Base-by-base conservation (phyloP, 2,888 invertebrate genomes). In the Corythucha ciliata region DNA sequence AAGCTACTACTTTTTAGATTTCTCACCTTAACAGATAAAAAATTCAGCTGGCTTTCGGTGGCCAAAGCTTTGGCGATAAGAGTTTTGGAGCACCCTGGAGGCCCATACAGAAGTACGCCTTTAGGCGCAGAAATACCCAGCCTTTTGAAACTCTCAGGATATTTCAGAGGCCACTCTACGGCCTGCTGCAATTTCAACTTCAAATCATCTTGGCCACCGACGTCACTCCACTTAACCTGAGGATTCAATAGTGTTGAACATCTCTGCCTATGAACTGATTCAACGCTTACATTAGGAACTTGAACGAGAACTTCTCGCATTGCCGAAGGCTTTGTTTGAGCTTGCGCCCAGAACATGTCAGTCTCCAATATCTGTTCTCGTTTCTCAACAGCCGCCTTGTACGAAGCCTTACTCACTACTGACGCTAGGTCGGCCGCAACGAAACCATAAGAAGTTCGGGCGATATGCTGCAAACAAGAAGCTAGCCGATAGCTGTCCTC, bases 71-170 rank as follows among this genome's bases (percentile, higher is more conserved):
- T 91, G 0, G 96, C 97, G 61, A 97, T 87, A 88, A 97, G 89
- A 0, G 98, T 98, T 72, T 98, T 97, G 0, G 93, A 94, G 67
- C 96, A 97, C 1, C 97, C 97, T 0, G 97, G 97, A 0, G 97
- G 97, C 0, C 97, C 97, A 67, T 87, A 98, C 76, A 98, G 80
- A 3, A 98, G 72, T 1, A 97, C 78, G 0, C 96, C 94, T 54
- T 80, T 78, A 0, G 94, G 92, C 1, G 94, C 88, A 34, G 76
- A 76, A 20, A 94, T 82, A 1, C 91, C 91, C 56, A 94, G 70
- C 21, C 84, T 73, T 37, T 68, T 62, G 63, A 94, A 92, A 55
- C 82, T 81, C 54, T 89, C 86, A 0, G 88, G 80, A 67, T 94
- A 80, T 62, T 81, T 81, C 21, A 94, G 66, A 0, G 97, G 94